Conservation (phyloP, 2,888 invertebrate genomes). For the Dendrolimus pini region DNA sequence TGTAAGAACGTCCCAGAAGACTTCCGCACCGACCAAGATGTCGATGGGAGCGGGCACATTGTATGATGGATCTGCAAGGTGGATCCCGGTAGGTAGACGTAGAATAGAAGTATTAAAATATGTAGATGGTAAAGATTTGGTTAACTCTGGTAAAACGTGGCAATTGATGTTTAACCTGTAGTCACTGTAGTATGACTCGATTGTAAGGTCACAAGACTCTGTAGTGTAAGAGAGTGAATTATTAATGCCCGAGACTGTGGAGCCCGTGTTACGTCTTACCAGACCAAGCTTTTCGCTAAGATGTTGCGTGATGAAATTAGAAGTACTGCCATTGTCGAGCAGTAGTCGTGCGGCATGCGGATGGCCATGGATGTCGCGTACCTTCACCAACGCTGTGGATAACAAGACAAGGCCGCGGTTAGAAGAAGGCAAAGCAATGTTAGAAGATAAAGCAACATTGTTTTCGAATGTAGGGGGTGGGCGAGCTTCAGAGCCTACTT, state of each 20-base stretch:
- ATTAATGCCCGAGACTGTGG: constrained; percentile 8
- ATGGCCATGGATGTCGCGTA: constrained; percentile 2
- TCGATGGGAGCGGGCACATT: too few relatives aligned
- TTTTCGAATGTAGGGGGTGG: not conserved
- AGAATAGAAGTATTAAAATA: constrained; percentile 3
- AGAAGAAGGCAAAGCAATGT: not conserved
- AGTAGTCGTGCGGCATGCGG: constrained; percentile 7
- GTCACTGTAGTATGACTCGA: not conserved
- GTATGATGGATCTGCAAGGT: constrained; percentile 17
- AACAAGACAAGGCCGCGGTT: constrained; percentile 10
- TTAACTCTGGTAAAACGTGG: constrained; percentile 6
- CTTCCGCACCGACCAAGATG: constrained; percentile 15
- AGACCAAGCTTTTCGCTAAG: constrained; percentile 6
- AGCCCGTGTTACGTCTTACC: not conserved
- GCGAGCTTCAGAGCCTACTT: not conserved
- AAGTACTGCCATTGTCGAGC: constrained; percentile 12
- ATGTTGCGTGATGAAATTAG: constrained; percentile 5
- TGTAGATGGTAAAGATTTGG: constrained; percentile 9
- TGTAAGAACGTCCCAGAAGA: constrained; percentile 15
- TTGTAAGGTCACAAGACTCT: constrained; percentile 3
- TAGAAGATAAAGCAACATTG: constrained; percentile 1
- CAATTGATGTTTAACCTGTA: constrained; percentile 2
- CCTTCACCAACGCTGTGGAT: constrained; percentile 16
- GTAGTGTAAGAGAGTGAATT: constrained; percentile 1
- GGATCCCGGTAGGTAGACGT: constrained; percentile 4